A percentile compares a stretch with the other conserved stretches of the same genome.
These are phyloP conservation scores for Oryctes rhinoceros DNA, from an alignment of 1,140 invertebrate genomes.

Conservation along the genomic window DNA sequence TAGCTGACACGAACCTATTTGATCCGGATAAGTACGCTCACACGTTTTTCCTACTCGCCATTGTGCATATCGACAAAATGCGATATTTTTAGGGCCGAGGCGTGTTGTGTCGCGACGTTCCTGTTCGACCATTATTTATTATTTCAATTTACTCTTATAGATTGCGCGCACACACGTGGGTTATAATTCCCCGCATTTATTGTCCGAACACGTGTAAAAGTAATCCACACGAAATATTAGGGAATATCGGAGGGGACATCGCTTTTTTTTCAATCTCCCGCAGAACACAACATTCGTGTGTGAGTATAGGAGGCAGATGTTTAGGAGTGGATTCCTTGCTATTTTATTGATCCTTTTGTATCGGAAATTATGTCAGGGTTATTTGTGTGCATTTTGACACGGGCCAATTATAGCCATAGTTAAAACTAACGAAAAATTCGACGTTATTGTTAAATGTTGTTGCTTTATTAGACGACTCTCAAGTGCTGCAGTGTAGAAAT, in stretches of 20 bases:
- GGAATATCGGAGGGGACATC: neutral
- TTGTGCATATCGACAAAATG: neutral
- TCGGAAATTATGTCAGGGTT: neutral
- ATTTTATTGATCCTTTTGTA: neutral
- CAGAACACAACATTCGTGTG: neutral
- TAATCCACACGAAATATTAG: slow-evolving; percentile 2
- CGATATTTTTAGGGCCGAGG: neutral
- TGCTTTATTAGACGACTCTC: too few relatives aligned
- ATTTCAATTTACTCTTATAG: slow-evolving; percentile 22
- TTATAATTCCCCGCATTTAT: slow-evolving; percentile 22
- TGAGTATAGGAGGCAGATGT: neutral
- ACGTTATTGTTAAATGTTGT: neutral
- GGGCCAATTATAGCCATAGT: neutral
- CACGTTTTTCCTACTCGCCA: neutral
- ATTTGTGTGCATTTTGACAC: neutral
- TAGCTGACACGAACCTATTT: too few relatives aligned
- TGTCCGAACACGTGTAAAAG: slow-evolving; percentile 6
- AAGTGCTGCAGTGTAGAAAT: too few relatives aligned
- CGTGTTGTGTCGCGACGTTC: neutral
- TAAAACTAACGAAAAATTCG: neutral
- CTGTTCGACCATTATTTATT: neutral
- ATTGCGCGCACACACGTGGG: neutral
- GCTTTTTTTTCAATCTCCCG: neutral
- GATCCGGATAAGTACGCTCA: too few relatives aligned
- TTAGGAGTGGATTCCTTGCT: neutral